Evolutionary conservation across 1,140 invertebrate species (phyloP), one percentile per base, ranked within the genome.

Genomic region (Venturia canescens): DNA sequence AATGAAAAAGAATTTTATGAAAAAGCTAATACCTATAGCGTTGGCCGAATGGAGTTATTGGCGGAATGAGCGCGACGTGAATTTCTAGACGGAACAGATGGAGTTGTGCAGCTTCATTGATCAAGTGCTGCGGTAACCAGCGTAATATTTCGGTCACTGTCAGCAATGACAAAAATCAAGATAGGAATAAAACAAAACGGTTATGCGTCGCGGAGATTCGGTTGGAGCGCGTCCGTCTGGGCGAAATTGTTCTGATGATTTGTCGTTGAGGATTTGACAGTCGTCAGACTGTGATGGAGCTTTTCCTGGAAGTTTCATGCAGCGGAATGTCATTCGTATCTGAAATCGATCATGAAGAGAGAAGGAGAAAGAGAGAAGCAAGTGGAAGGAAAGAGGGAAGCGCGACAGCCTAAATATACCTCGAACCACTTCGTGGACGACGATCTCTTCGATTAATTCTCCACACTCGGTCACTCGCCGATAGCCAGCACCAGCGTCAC

Each of bases 391-490:
- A 76, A 29, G 27, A 76, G 7, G 72, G 63, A 76, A 76, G 63
- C 53, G 53, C 53, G 72, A 76, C 72, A 63, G n/a, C 53, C 72
- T 76, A 76, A 76, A 76, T 60, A 60, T 76, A 26, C 23, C 27
- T 63, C 60, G 60, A 27, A 23, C 60, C 60, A 18, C 21, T 57
- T 63, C 60, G 16, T 38, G 29, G 6, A 21, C 31, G 34, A 15
- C 18, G n/a, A 23, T 38, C 31, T 44, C n/a, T 27, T 23, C 34
- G 13, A 48, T 53, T 74, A n/a, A 26, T 50, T 74, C 26, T 13
- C 18, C 26, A 57, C 70, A 79, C 78, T 66, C 38, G 11, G 60
- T 26, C 23, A 80, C 71, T 75, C 29, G 27, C 15, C 57, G 31
- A 66, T 77, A 1, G n/a, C 29, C 70, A 44, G 38, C 38, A 44